Percentiles rank a stretch among this genome's conserved stretches.
Evolutionary conservation across 2,797 vertebrate species (phyloP).

Genomic region (Gymnoscopelus microlampas): DNA sequence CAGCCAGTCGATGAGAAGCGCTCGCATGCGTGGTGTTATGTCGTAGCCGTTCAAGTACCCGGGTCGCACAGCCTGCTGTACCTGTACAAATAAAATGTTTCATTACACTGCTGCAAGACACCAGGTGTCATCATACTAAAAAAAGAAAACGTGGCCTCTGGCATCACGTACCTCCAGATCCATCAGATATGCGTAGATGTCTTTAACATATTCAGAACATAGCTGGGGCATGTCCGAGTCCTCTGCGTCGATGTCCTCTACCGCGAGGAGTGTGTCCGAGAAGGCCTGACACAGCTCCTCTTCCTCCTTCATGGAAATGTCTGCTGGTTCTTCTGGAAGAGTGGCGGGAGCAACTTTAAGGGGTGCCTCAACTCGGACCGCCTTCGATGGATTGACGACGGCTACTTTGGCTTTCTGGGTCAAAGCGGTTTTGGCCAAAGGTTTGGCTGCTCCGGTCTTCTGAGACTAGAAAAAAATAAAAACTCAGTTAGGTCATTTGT

Average conservation of each 20-base stretch:
- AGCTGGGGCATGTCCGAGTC: slow-evolving; percentile 89
- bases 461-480: slow-evolving; percentile 7
- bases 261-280: slow-evolving; percentile 82
- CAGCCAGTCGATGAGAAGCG: slow-evolving; percentile 94
- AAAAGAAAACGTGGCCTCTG: background rate
- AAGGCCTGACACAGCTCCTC: slow-evolving; percentile 91
- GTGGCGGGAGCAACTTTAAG: slow-evolving; percentile 3
- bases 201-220: slow-evolving; percentile 92
- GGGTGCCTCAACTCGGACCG: fast-evolving
- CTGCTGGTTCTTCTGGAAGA: slow-evolving; percentile 36
- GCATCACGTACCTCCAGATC: slow-evolving; percentile 83
- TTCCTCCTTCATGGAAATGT: slow-evolving; percentile 86
- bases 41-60: slow-evolving; percentile 87
- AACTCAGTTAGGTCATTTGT: background rate
- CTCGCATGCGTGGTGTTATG: slow-evolving; percentile 89
- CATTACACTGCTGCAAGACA: background rate
- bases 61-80: slow-evolving; percentile 81
- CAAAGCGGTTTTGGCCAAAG: slow-evolving; percentile 34
- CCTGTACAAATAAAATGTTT: slow-evolving; percentile 65
- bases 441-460: slow-evolving; percentile 61
- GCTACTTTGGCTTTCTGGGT: slow-evolving; percentile 48
- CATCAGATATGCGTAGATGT: slow-evolving; percentile 91
- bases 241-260: slow-evolving; percentile 89
- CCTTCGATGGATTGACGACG: slow-evolving; percentile 31
- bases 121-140: background rate